phyloP scores from a whole-genome alignment of 1,140 invertebrate genomes.

The Trichonephila clavata region DNA sequence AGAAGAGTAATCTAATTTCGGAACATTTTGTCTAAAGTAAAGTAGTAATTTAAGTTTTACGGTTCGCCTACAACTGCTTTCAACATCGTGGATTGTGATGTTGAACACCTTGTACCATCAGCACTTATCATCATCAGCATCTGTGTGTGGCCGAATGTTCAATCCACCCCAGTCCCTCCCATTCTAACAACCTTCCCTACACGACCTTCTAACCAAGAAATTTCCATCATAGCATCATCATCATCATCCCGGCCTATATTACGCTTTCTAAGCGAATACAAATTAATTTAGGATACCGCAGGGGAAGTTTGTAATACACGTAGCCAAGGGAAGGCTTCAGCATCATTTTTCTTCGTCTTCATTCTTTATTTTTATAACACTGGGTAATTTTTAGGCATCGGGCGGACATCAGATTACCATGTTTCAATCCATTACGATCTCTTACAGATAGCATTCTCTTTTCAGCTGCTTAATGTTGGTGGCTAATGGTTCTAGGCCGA shows the following conservation, averaged over 20 bases:
- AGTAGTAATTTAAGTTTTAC: no score
- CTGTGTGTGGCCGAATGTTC: constrained; percentile 72
- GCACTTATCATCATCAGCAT: constrained; percentile 60
- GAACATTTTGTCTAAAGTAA: no score
- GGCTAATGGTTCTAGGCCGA: constrained; percentile 64
- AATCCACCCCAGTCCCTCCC: constrained; percentile 66
- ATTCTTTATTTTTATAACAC: constrained; percentile 55
- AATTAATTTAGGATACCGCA: constrained; percentile 68
- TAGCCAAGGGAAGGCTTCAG: constrained; percentile 25
- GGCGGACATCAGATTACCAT: constrained; percentile 74
- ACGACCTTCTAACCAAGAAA: constrained; percentile 49
- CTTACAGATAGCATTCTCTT: constrained; percentile 53
- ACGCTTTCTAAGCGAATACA: constrained; percentile 74
- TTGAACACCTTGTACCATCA: constrained; percentile 60
- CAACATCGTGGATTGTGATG: not conserved
- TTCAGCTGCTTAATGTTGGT: constrained; percentile 74
- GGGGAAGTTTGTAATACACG: constrained; percentile 58
- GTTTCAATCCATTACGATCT: constrained; percentile 76
- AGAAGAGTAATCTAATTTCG: no score
- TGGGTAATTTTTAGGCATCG: constrained; percentile 72
- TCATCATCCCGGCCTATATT: constrained; percentile 73
- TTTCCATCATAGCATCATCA: constrained; percentile 73
- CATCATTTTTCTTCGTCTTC: constrained; percentile 63
- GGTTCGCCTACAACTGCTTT: no score
- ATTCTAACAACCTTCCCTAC: constrained; percentile 25